Conservation (phyloP, 2,888 invertebrate species). For the Salpingus planirostris region DNA sequence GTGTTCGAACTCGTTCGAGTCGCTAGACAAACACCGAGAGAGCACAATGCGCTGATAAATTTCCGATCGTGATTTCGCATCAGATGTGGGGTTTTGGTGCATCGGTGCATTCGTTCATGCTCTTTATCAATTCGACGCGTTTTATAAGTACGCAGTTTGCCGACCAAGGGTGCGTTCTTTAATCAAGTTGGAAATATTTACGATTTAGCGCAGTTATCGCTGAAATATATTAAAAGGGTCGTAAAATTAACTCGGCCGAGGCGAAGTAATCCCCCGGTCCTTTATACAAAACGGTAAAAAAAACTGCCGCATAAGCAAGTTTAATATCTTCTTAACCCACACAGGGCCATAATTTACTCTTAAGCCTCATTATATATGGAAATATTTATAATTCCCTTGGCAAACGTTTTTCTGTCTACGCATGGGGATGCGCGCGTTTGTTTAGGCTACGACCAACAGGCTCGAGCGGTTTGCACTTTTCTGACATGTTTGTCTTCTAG, state of each 20-base stretch:
- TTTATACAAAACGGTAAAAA: constrained; percentile 13
- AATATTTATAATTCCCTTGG: constrained; percentile 16
- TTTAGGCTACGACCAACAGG: constrained; percentile 14
- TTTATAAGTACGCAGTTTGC: too few relatives aligned
- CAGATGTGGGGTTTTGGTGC: too few relatives aligned
- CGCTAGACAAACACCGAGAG: too few relatives aligned
- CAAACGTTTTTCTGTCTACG: constrained; percentile 12
- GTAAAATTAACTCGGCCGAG: constrained; percentile 10
- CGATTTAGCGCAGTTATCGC: constrained; percentile 9
- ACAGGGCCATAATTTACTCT: constrained; percentile 13
- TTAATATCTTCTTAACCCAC: constrained; percentile 14
- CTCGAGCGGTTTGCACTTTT: constrained; percentile 1
- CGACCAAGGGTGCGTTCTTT: too few relatives aligned
- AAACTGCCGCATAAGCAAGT: constrained; percentile 11
- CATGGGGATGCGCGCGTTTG: constrained; percentile 11
- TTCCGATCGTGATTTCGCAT: too few relatives aligned
- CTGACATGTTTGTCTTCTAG: background rate
- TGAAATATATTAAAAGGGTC: constrained; percentile 12
- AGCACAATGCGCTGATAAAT: too few relatives aligned
- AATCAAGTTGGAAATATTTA: constrained; percentile 10
- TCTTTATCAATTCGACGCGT: too few relatives aligned
- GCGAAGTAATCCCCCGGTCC: constrained; percentile 8
- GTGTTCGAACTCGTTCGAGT: too few relatives aligned
- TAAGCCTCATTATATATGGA: constrained; percentile 17
- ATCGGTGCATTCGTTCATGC: too few relatives aligned